Evolutionary conservation across 2,888 invertebrate genomes (phyloP), one percentile per base, ranked within the genome.

Genomic region (Coecobrya sp.): DNA sequence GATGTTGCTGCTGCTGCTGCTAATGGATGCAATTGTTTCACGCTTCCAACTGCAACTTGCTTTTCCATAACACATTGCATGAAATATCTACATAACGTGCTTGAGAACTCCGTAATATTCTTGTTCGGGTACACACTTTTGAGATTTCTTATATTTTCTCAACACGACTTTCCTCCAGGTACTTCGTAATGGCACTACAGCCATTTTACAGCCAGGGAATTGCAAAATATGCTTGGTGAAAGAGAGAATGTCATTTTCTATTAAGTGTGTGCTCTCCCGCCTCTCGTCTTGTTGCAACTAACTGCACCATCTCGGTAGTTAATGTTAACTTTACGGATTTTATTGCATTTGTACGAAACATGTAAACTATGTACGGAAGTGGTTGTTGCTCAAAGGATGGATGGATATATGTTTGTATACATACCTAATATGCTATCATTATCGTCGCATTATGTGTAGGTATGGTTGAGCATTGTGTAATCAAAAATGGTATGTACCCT

Each of bases 21-120:
- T 76, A 76, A 76, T 79, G 52, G 49, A 49, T 55, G n/a, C 52
- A 79, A 79, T 79, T 55, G 79, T 79, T 79, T 79, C 52, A 79
- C 52, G 49, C 79, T 79, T 55, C 5, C 79, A 55, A 19, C 55
- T 13, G 49, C 49, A 68, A 68, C 30, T 68, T 30, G 27, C 30
- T 36, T 36, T 42, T 70, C 5, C 42, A 42, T 42, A 70, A 42
- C 70, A 36, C 42, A 19, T 19, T 70, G 11, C 13, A 70, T 70
- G 65, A 65, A 65, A 27, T 65, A 65, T 65, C 65, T 30, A 65
- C 27, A 19, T 65, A 27, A 42, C n/a, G 16, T 36, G 42, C 27
- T 19, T 8, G 19, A n/a, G 22, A 59, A 59, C 11, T 59, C 19
- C 2, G 59, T 19, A 59, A 59, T 59, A 59, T 19, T 68, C 27